Conservation (phyloP, 2,888 invertebrate species). For the Drosophila formosana region DNA sequence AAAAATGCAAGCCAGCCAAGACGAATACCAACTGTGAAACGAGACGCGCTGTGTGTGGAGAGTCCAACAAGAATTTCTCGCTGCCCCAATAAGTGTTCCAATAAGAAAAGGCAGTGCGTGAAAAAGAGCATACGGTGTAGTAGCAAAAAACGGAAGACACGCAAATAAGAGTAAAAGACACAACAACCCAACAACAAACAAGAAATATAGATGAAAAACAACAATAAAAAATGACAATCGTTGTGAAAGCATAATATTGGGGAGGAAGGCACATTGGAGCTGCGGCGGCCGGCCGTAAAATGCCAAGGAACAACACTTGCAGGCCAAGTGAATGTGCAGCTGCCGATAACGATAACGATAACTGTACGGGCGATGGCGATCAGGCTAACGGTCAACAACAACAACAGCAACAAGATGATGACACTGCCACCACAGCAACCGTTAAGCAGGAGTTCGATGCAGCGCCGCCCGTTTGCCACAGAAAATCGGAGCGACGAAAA, state of each 20-base stretch:
- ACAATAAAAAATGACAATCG: slow-evolving; percentile 67
- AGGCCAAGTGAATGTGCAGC: slow-evolving; percentile 73
- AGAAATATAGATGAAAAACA: slow-evolving; percentile 25
- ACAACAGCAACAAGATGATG: slow-evolving; percentile 36
- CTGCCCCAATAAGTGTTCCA: slow-evolving; percentile 47
- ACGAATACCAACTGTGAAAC: slow-evolving; percentile 36
- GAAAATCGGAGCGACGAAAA: slow-evolving; percentile 84
- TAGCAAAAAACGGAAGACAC: slow-evolving; percentile 35
- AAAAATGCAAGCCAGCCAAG: slow-evolving; percentile 44
- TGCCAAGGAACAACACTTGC: slow-evolving; percentile 79
- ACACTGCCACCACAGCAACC: slow-evolving; percentile 25
- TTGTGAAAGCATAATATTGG: slow-evolving; percentile 43
- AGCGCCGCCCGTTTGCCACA: slow-evolving; percentile 68
- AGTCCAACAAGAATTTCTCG: slow-evolving; percentile 47
- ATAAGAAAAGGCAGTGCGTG: slow-evolving; percentile 57
- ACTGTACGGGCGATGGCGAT: slow-evolving; percentile 27
- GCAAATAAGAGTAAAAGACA: slow-evolving; percentile 7
- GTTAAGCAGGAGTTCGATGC: slow-evolving; percentile 76
- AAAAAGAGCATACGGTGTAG: slow-evolving; percentile 64
- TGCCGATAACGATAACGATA: slow-evolving; percentile 39
- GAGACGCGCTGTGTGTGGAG: slow-evolving; percentile 2
- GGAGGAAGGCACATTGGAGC: slow-evolving; percentile 41
- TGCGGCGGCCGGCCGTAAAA: slow-evolving; percentile 65
- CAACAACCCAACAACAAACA: slow-evolving; percentile 16
- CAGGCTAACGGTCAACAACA: slow-evolving; percentile 35